phyloP scores from a whole-genome alignment of 2,113 vertebrate genomes.

The Gavia stellata region DNA sequence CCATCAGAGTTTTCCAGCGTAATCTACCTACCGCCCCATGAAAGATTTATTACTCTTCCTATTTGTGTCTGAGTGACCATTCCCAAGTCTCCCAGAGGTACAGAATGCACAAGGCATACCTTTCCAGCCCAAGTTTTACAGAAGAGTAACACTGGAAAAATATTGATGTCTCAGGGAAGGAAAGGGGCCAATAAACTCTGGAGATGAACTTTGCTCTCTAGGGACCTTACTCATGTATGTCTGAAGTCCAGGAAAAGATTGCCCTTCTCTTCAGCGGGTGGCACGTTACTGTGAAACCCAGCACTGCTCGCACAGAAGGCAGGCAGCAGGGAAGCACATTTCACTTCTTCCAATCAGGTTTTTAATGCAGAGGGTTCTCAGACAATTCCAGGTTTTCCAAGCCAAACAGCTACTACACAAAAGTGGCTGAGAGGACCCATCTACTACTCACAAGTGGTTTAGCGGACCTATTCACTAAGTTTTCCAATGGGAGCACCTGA shows the following conservation, averaged over 20 bases:
- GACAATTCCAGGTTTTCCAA: not conserved
- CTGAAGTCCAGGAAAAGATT: not conserved
- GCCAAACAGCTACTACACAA: not conserved
- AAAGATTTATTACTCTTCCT: not conserved
- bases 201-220: no score
- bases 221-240: not conserved
- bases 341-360: not conserved
- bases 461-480: not conserved
- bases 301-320: not conserved
- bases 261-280: not conserved
- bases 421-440: not conserved
- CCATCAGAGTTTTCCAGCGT: not conserved
- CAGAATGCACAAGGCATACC: not conserved
- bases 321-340: not conserved
- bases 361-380: not conserved
- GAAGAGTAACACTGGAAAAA: not conserved
- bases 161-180: not conserved
- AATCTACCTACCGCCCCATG: not conserved
- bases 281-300: fast-evolving
- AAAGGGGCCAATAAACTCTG: not conserved
- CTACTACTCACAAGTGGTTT: not conserved
- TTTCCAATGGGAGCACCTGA: not conserved
- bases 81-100: not conserved
- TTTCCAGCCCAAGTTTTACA: not conserved
- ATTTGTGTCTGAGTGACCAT: not conserved